Evolutionary conservation across 1,140 invertebrate species (phyloP).

Genomic region (Aplysia californica): DNA sequence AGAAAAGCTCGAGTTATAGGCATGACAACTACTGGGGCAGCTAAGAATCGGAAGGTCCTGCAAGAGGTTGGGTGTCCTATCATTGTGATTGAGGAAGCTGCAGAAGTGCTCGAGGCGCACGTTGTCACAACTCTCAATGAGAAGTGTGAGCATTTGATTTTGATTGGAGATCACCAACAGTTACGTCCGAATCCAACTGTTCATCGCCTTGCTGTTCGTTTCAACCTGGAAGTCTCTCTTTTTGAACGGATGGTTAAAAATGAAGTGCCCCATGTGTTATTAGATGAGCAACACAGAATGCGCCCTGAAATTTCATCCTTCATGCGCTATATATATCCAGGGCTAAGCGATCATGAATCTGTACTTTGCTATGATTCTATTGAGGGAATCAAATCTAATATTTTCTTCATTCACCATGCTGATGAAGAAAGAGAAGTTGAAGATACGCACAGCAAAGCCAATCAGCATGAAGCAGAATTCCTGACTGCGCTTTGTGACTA

Average conservation of each 20-base stretch:
- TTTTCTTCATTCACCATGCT: slow-evolving; percentile 67
- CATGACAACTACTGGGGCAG: slow-evolving; percentile 62
- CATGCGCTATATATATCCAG: slow-evolving; percentile 63
- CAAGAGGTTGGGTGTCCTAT: slow-evolving; percentile 45
- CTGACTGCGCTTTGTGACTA: slow-evolving; percentile 57
- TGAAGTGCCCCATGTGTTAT: slow-evolving; percentile 47
- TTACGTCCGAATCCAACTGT: slow-evolving; percentile 66
- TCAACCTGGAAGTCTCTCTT: slow-evolving; percentile 64
- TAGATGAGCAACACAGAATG: slow-evolving; percentile 57
- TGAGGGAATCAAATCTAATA: slow-evolving; percentile 58
- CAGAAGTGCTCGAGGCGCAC: slow-evolving; percentile 61
- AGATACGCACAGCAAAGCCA: slow-evolving; percentile 60
- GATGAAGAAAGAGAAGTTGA: slow-evolving; percentile 45
- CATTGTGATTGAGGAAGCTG: slow-evolving; percentile 60
- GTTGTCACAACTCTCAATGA: slow-evolving; percentile 70
- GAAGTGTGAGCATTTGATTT: slow-evolving; percentile 81
- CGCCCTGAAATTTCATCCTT: slow-evolving; percentile 64
- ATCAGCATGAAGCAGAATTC: slow-evolving; percentile 60
- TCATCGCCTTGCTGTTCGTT: slow-evolving; percentile 54
- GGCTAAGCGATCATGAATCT: slow-evolving; percentile 57
- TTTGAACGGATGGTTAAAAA: slow-evolving; percentile 62
- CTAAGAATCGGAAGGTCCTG: slow-evolving; percentile 37
- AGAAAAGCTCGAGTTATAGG: slow-evolving; percentile 35
- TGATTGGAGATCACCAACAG: slow-evolving; percentile 80
- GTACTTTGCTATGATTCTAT: slow-evolving; percentile 57